These are phyloP conservation scores for Yponomeuta cagnagella DNA, from an alignment of 2,888 invertebrate species.

Conservation along the genomic window DNA sequence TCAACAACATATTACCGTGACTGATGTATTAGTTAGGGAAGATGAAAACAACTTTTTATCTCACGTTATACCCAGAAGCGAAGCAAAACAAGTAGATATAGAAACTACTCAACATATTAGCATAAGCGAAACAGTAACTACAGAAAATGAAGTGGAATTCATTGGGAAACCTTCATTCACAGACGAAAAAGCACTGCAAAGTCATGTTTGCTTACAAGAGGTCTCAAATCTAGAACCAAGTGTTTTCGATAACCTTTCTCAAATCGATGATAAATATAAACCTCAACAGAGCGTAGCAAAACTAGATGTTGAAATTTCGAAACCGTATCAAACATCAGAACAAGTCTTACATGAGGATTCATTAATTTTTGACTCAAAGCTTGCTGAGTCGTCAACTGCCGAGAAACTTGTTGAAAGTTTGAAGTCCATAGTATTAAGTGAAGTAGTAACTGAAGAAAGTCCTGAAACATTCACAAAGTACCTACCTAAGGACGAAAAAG, in stretches of 20 bases:
- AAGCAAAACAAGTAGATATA: slow-evolving; percentile 38
- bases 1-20: slow-evolving; percentile 45
- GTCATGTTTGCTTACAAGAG: slow-evolving; percentile 29
- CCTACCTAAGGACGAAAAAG: slow-evolving; percentile 38
- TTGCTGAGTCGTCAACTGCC: background rate
- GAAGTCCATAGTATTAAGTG: slow-evolving; percentile 30
- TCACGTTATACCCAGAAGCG: slow-evolving; percentile 25
- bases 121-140: slow-evolving; percentile 34
- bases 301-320: slow-evolving; percentile 17
- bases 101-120: slow-evolving; percentile 42
- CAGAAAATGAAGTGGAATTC: slow-evolving; percentile 37
- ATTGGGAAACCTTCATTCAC: slow-evolving; percentile 28
- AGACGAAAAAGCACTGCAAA: slow-evolving; percentile 32
- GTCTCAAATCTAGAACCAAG: background rate
- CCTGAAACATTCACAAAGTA: slow-evolving; percentile 25
- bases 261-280: slow-evolving; percentile 16
- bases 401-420: slow-evolving; percentile 16
- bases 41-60: slow-evolving; percentile 30
- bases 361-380: background rate
- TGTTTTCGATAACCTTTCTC: slow-evolving; percentile 16
- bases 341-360: slow-evolving; percentile 34
- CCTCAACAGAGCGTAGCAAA: slow-evolving; percentile 17
- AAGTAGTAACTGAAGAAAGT: slow-evolving; percentile 31
- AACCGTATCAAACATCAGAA: slow-evolving; percentile 20
- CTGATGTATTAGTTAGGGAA: slow-evolving; percentile 38